Base-by-base conservation (phyloP, 2,113 vertebrate genomes). In the Verasper variegatus region DNA sequence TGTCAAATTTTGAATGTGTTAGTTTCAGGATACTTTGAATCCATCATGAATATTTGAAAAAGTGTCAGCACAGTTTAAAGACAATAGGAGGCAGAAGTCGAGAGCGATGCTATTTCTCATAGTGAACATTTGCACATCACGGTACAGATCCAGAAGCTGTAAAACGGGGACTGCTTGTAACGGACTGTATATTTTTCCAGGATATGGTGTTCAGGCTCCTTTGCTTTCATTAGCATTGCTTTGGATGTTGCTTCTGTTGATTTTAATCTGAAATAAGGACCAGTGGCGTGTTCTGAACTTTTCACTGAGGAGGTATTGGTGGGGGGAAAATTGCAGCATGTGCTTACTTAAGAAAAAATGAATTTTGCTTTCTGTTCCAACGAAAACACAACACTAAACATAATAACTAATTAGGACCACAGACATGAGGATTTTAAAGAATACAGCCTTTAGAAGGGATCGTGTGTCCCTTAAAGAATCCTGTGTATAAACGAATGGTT, bases 241-340 rank as follows among this genome's bases (percentile, higher is more conserved):
- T 13, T 17, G 45, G 3, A 47, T 47, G 45, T 65, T 71, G 54
- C 65, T 70, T 51, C 72, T 68, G 65, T 11, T 42, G 49, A 61
- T 80, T 76, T 77, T 47, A 80, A 72, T 77, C 35, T 73, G 45
- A 80, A 86, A 86, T 65, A 64, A 72, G 71, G 51, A 78, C 80
- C 47, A 70, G 62, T 70, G 27, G 55, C 3, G 40, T 42, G 40
- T 54, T 71, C 17, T 11, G 27, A 64, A 9, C 51, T 73, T 14
- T 67, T 73, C 14, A 58, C 27, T n/a, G 47, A 35, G 23, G 9
- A 23, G 13, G 37, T 12, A 52, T 4, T 8, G 5, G 2, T n/a
- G 0, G 51, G 0, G 5, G 55, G 2, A 2, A 31, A 26, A 37
- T 9, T 24, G 35, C 21, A 71, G 66, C 59, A 67, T 66, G 69